A percentile compares a stretch with the other conserved stretches of the same genome.
Evolutionary conservation across 2,797 vertebrate genomes (phyloP).

Genomic region (Acrossocheilus fasciatus): DNA sequence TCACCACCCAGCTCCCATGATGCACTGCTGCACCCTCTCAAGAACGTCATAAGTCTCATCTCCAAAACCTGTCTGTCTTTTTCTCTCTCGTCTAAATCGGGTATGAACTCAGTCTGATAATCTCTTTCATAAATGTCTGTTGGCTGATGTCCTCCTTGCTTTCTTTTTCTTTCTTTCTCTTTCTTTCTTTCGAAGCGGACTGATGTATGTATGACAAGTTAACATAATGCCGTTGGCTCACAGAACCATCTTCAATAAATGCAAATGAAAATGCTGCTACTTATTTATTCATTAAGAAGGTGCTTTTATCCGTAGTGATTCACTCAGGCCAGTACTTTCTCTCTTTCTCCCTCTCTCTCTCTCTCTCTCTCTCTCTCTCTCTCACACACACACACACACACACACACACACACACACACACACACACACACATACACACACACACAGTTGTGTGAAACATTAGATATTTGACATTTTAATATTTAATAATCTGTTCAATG

Average conservation of each 20-base stretch:
- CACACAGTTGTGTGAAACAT: not conserved
- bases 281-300: constrained; percentile 59
- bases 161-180: not conserved
- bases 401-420: constrained; percentile 3
- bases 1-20: constrained; percentile 36
- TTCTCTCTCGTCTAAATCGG: not conserved
- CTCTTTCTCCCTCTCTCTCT: not conserved
- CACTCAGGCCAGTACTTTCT: not conserved
- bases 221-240: constrained; percentile 38
- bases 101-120: not conserved
- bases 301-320: constrained; percentile 52
- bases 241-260: constrained; percentile 47
- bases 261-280: constrained; percentile 51
- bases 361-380: not conserved
- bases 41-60: constrained; percentile 2
- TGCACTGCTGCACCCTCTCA: constrained; percentile 15
- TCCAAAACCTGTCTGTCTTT: not conserved
- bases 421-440: constrained; percentile 4
- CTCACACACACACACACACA: not conserved
- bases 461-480: constrained; percentile 22
- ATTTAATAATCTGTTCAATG: constrained; percentile 8
- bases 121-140: not conserved
- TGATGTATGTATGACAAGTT: constrained; percentile 2
- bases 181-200: not conserved
- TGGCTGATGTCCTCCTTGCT: not conserved